Base-by-base conservation (phyloP, 2,113 vertebrate genomes). In the Cervus canadensis region DNA sequence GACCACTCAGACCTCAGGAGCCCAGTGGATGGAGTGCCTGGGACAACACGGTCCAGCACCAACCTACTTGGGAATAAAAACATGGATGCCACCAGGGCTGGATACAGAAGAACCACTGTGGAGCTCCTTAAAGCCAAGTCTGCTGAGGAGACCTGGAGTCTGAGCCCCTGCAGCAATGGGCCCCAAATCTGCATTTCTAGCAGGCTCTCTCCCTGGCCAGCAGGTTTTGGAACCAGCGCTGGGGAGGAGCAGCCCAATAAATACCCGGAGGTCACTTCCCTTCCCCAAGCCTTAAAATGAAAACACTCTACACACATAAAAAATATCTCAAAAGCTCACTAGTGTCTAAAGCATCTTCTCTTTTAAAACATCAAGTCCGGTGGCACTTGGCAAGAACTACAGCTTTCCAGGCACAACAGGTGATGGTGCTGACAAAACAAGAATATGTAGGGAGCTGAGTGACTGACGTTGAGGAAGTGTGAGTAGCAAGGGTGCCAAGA, bases 301-400 rank as follows among this genome's bases (percentile, higher is more conserved):
- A 52, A 30, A 97, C 45, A 64, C 0, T 59, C 56, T 78, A 57
- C 52, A 87, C 89, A 97, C 59, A 94, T 25, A 67, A 94, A 57
- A 36, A 84, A 28, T 30, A 93, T 62, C 96, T 89, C 74, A 82
- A 83, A 98, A 97, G n/a, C 43, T 87, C 84, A 57, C 71, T 76
- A 33, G 3, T 60, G 30, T 88, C 78, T 82, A 21, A 45, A 90
- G 43, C 83, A 45, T 50, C 30, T 3, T 57, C 52, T 40, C 52
- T 56, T 17, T 56, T 19, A n/a, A 67, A 83, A 91, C 48, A 48
- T 11, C 23, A 64, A 2, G 2, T 52, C 33, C 5, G 43, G 87
- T 1, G 50, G 82, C 67, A 97, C 21, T 40, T 28, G 67, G 67
- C 9, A 78, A 84, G 28, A 84, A 85, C 89, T 5, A 4, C 2